Conservation (phyloP, 2,888 invertebrate species). For the Cenopis cana region DNA sequence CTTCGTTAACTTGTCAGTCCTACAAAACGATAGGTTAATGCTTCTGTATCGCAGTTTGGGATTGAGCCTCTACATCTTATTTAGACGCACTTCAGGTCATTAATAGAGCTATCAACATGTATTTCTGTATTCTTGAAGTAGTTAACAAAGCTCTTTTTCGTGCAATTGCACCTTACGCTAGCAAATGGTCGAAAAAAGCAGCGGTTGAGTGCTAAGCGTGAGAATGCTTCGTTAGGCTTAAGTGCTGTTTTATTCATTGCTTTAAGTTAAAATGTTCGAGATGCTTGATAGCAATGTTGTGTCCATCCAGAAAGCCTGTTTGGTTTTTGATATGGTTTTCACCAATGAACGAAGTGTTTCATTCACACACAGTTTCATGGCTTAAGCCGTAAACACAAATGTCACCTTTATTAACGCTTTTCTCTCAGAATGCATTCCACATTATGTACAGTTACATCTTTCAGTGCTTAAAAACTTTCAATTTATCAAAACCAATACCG, state of each 20-base stretch:
- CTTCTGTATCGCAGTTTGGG: neutral
- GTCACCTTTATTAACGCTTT: too few relatives aligned
- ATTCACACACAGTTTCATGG: too few relatives aligned
- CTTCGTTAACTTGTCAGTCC: too few relatives aligned
- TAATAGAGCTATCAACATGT: conserved; percentile 65
- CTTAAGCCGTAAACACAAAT: too few relatives aligned
- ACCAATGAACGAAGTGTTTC: too few relatives aligned
- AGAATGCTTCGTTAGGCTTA: conserved; percentile 28
- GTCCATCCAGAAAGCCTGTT: conserved; percentile 4
- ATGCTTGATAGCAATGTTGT: conserved; percentile 21
- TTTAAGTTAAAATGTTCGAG: conserved; percentile 34
- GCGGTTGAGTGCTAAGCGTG: conserved; percentile 45
- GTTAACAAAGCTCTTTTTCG: conserved; percentile 51
- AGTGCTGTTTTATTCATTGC: conserved; percentile 30
- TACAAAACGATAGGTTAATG: too few relatives aligned
- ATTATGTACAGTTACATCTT: too few relatives aligned
- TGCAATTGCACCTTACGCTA: conserved; percentile 48
- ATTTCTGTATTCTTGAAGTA: conserved; percentile 55
- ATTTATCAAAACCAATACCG: conserved; percentile 7
- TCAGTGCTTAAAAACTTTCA: too few relatives aligned
- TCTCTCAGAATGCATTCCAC: too few relatives aligned
- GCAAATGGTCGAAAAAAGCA: conserved; percentile 44
- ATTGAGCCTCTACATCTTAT: neutral
- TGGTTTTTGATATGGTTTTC: conserved; percentile 1
- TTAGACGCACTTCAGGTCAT: neutral